phyloP scores from a whole-genome alignment of 1,140 invertebrate genomes.

The Bombus terrestris region DNA sequence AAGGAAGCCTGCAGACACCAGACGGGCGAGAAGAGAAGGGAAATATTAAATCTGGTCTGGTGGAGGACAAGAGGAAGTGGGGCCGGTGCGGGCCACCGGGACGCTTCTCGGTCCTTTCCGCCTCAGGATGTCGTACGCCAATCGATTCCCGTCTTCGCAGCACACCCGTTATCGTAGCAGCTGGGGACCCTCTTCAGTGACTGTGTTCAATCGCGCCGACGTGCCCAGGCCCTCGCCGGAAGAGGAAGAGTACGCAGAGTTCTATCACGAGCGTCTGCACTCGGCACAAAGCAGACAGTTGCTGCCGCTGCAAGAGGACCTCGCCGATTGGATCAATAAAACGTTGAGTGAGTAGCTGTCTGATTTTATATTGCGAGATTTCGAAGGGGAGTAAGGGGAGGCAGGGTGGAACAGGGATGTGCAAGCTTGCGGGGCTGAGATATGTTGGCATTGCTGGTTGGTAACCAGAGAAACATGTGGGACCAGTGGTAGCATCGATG shows the following conservation, averaged over 20 bases:
- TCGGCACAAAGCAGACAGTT: conserved; percentile 90
- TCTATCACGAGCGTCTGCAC: conserved; percentile 89
- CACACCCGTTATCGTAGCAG: conserved; percentile 85
- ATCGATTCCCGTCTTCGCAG: conserved; percentile 85
- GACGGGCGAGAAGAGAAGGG: background rate
- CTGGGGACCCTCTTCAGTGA: conserved; percentile 85
- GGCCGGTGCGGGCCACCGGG: conserved; percentile 36
- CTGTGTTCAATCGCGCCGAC: conserved; percentile 84
- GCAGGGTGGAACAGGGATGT: no score
- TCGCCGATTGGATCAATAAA: conserved; percentile 94
- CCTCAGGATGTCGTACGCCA: conserved; percentile 83
- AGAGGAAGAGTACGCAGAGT: conserved; percentile 88
- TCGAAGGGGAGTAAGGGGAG: background rate
- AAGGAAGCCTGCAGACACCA: background rate
- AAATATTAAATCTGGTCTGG: background rate
- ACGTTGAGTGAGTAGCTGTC: conserved; percentile 87
- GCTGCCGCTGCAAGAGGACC: conserved; percentile 91
- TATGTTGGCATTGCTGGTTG: no score
- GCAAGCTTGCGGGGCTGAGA: no score
- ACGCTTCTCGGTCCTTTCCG: conserved; percentile 25
- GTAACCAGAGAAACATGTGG: no score
- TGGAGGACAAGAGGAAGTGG: conserved; percentile 1
- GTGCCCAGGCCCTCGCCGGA: conserved; percentile 85
- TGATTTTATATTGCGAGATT: background rate
- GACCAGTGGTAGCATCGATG: no score